Evolutionary conservation across 2,113 vertebrate species (phyloP).

Genomic region (Paramisgurnus dabryanus): DNA sequence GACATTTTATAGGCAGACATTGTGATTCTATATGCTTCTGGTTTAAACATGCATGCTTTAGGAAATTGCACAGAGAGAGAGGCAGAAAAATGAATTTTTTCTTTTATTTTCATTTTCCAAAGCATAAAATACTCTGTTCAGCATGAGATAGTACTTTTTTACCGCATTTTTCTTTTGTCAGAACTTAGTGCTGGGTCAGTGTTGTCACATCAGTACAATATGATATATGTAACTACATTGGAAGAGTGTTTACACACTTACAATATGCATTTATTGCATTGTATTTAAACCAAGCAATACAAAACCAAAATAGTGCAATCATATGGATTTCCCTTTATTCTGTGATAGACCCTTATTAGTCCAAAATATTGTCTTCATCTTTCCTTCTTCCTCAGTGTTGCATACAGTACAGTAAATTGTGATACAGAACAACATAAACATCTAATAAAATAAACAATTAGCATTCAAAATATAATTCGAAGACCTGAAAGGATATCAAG

Average conservation of each 20-base stretch:
- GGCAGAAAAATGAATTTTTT: not conserved
- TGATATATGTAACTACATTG: slow-evolving; percentile 56
- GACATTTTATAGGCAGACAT: not conserved
- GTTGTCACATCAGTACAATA: slow-evolving; percentile 52
- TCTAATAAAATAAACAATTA: slow-evolving; percentile 53
- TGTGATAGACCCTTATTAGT: slow-evolving; percentile 68
- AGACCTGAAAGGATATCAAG: slow-evolving; percentile 44
- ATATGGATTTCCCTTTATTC: slow-evolving; percentile 60
- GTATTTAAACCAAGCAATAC: slow-evolving; percentile 63
- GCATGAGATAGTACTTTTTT: slow-evolving; percentile 12
- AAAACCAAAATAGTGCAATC: slow-evolving; percentile 75
- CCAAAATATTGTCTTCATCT: slow-evolving; percentile 64
- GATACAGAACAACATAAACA: slow-evolving; percentile 57
- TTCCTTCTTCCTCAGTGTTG: slow-evolving; percentile 72
- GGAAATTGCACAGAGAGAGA: not conserved
- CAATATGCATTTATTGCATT: slow-evolving; percentile 77
- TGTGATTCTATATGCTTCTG: no score
- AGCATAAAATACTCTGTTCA: slow-evolving; percentile 23
- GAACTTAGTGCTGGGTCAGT: slow-evolving; percentile 42
- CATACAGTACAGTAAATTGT: slow-evolving; percentile 72
- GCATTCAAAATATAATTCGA: slow-evolving; percentile 69
- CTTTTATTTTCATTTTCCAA: not conserved
- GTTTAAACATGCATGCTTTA: not conserved
- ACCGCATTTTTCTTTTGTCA: slow-evolving; percentile 13
- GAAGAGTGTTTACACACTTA: slow-evolving; percentile 62